Percentiles rank a stretch among this genome's conserved stretches.
Conservation (phyloP, 2,888 invertebrate species). For the Tachina lurida region DNA sequence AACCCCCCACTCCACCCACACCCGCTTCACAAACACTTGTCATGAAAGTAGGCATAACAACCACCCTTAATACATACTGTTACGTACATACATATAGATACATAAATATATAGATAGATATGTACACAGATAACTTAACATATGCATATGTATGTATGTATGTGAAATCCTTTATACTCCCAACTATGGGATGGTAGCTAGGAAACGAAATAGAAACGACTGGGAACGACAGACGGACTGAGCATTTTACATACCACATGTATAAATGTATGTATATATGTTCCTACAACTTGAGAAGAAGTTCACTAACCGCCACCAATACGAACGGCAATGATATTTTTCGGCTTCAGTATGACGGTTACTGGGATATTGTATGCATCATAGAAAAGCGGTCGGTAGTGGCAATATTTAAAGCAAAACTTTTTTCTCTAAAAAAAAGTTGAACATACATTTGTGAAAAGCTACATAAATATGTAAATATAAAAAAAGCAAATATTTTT, state of each 20-base stretch:
- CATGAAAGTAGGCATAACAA: not conserved
- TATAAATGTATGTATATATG: conserved; percentile 10
- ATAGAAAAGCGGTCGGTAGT: conserved; percentile 45
- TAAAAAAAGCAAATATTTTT: not conserved
- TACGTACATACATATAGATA: not conserved
- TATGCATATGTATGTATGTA: not conserved
- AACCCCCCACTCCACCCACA: not conserved
- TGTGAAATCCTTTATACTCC: conserved; percentile 36
- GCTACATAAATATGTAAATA: not conserved
- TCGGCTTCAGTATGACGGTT: conserved; percentile 69
- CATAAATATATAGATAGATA: not conserved
- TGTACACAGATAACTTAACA: not conserved
- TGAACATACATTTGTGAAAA: not conserved
- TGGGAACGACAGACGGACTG: conserved; percentile 37
- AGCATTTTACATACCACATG: not conserved
- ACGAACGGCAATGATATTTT: conserved; percentile 47
- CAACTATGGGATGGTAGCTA: conserved; percentile 58
- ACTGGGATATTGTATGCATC: conserved; percentile 70
- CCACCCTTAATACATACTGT: conserved; percentile 40
- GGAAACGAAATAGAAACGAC: conserved; percentile 64
- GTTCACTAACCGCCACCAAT: conserved; percentile 71
- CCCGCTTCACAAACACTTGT: not conserved
- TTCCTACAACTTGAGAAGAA: conserved; percentile 34
- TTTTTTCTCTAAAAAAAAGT: not conserved
- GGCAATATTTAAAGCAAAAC: conserved; percentile 9